phyloP scores from a whole-genome alignment of 2,888 invertebrate species.

The Drosophila kuntzei region DNA sequence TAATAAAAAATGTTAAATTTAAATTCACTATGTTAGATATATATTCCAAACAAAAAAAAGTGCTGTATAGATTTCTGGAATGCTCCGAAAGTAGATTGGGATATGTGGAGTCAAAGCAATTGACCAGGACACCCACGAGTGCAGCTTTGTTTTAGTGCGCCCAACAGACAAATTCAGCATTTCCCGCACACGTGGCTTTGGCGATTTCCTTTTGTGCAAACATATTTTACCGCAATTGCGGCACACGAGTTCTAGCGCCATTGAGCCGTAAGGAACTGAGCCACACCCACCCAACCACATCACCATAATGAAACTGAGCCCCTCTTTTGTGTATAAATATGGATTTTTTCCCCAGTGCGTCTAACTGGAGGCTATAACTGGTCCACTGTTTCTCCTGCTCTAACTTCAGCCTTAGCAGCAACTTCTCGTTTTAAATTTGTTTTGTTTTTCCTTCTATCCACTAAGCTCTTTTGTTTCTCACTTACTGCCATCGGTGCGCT shows the following conservation, averaged over 20 bases:
- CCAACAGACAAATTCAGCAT: conserved; percentile 75
- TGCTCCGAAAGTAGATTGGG: conserved; percentile 4
- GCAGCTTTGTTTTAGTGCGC: conserved; percentile 66
- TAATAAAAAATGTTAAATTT: neutral
- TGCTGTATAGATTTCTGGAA: conserved; percentile 2
- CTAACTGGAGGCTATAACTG: conserved; percentile 59
- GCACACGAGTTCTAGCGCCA: conserved; percentile 64
- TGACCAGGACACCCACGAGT: conserved; percentile 27
- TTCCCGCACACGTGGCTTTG: conserved; percentile 81
- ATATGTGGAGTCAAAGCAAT: conserved; percentile 15
- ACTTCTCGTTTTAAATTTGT: conserved; percentile 39
- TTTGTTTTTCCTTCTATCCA: conserved; percentile 20
- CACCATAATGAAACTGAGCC: conserved; percentile 47
- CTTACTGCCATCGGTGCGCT: conserved; percentile 50
- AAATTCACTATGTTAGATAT: neutral
- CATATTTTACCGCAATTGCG: conserved; percentile 81
- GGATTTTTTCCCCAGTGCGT: conserved; percentile 56
- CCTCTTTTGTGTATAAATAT: conserved; percentile 56
- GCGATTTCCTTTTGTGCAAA: conserved; percentile 80
- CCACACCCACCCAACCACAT: conserved; percentile 32
- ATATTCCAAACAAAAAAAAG: too few relatives aligned
- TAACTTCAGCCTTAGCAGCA: neutral
- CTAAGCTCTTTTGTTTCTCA: conserved; percentile 70
- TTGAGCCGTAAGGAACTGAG: conserved; percentile 74
- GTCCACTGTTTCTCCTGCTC: conserved; percentile 11